A percentile compares a stretch with the other conserved stretches of the same genome.
phyloP scores from a whole-genome alignment of 2,888 invertebrate species.

The Oeneis ivallda region DNA sequence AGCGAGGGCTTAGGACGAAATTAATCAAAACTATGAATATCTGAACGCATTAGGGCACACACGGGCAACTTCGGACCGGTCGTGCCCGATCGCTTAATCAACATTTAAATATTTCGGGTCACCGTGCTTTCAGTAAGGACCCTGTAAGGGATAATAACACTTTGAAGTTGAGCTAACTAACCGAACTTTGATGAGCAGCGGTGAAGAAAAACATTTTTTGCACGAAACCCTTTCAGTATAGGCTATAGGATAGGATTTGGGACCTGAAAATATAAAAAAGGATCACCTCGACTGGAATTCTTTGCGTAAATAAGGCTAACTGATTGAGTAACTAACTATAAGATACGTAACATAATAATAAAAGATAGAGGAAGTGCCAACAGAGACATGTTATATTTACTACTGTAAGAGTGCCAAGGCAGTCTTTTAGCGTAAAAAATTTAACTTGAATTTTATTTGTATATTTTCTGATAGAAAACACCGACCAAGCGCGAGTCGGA shows the following conservation, averaged over 20 bases:
- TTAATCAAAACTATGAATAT: slow-evolving; percentile 22
- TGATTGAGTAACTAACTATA: too few species aligned
- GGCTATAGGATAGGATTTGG: too few species aligned
- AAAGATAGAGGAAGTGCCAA: too few species aligned
- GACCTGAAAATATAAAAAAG: background rate
- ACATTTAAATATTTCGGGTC: slow-evolving; percentile 37
- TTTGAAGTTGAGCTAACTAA: slow-evolving; percentile 34
- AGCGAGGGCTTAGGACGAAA: slow-evolving; percentile 8
- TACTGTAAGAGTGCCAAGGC: too few species aligned
- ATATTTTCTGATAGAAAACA: too few species aligned
- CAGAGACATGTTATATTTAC: too few species aligned
- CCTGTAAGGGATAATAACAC: slow-evolving; percentile 32
- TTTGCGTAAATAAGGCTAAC: too few species aligned
- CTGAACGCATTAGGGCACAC: slow-evolving; percentile 5
- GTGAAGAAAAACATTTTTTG: slow-evolving; percentile 28
- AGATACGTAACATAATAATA: too few species aligned
- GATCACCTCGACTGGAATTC: too few species aligned
- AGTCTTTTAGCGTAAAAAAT: too few species aligned
- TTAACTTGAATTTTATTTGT: too few species aligned
- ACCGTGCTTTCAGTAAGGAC: slow-evolving; percentile 33
- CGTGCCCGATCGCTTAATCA: slow-evolving; percentile 31
- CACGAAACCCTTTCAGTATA: background rate
- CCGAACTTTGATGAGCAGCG: slow-evolving; percentile 30
- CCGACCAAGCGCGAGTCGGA: too few species aligned
- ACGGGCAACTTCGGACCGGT: background rate